phyloP scores from a whole-genome alignment of 1,140 invertebrate species.

The Solenopsis invicta region DNA sequence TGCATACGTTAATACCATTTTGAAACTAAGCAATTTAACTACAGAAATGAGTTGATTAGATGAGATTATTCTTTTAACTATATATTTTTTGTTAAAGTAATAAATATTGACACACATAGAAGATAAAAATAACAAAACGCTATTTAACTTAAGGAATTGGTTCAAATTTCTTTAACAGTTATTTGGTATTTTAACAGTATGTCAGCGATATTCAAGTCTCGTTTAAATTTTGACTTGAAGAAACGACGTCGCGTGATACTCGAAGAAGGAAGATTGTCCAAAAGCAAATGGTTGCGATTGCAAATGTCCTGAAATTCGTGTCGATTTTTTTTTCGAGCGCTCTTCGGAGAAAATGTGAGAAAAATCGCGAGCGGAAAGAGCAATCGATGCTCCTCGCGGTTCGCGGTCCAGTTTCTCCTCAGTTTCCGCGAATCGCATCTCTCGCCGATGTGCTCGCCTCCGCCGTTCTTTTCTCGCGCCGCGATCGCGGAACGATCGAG shows the following conservation, averaged over 20 bases:
- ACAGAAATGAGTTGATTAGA: no score
- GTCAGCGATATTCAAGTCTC: background rate
- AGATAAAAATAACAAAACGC: no score
- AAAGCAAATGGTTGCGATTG: background rate
- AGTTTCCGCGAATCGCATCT: conserved; percentile 22
- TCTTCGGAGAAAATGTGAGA: background rate
- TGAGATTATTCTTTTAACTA: no score
- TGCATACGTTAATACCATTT: no score
- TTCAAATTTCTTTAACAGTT: no score
- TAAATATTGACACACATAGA: no score
- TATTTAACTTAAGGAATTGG: no score
- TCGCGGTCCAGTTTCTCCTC: background rate
- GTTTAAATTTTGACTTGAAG: background rate
- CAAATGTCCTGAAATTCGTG: background rate
- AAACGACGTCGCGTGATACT: background rate
- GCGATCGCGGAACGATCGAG: conserved; percentile 70
- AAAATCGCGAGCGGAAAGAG: background rate
- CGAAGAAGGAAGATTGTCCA: background rate
- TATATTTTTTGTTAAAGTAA: no score
- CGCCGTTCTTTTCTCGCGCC: conserved; percentile 43
- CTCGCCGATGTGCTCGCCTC: background rate
- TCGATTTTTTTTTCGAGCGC: background rate
- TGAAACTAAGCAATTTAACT: no score
- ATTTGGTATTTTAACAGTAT: no score
- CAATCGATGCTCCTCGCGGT: background rate